Percentiles rank a stretch among this genome's conserved stretches.
phyloP scores from a whole-genome alignment of 1,140 invertebrate species.

The Pollicipes pollicipes region DNA sequence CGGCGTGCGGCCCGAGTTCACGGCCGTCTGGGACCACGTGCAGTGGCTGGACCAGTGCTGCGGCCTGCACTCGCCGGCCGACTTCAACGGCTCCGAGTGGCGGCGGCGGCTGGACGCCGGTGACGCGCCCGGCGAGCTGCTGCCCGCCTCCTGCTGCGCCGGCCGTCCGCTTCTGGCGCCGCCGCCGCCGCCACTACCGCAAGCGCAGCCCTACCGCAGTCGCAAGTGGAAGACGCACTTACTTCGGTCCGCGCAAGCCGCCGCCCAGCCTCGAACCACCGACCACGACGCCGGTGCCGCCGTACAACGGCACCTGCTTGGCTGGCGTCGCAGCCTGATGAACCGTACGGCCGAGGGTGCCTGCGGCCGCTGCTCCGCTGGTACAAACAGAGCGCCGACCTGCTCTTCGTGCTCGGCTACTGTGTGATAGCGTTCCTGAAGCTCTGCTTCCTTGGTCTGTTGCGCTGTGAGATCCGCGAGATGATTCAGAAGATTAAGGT shows the following conservation, averaged over 20 bases:
- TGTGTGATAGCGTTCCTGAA: constrained; percentile 79
- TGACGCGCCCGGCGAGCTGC: constrained; percentile 18
- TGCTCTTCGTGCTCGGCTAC: constrained; percentile 66
- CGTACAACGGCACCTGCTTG: constrained; percentile 1
- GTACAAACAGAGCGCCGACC: constrained; percentile 54
- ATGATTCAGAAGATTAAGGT: constrained; percentile 64
- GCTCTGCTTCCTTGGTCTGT: constrained; percentile 69
- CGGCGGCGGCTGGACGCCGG: constrained; percentile 13
- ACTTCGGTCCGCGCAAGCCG: constrained; percentile 4
- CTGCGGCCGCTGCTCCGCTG: constrained; percentile 47
- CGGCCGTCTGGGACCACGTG: constrained; percentile 57
- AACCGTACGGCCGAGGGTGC: constrained; percentile 34
- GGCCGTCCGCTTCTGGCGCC: constrained; percentile 9
- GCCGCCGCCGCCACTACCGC: constrained; percentile 1
- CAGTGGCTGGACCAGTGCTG: constrained; percentile 59
- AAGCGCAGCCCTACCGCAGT: background rate
- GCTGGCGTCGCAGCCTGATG: too few relatives aligned
- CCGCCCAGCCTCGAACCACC: constrained; percentile 10
- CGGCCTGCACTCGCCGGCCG: constrained; percentile 47
- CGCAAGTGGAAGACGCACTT: background rate
- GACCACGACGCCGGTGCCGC: background rate
- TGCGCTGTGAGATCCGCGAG: constrained; percentile 36
- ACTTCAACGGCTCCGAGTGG: constrained; percentile 32
- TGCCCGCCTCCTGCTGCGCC: constrained; percentile 15
- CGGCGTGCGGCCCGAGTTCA: constrained; percentile 47